phyloP scores from a whole-genome alignment of 1,140 invertebrate genomes.

The Orchesella cincta region DNA sequence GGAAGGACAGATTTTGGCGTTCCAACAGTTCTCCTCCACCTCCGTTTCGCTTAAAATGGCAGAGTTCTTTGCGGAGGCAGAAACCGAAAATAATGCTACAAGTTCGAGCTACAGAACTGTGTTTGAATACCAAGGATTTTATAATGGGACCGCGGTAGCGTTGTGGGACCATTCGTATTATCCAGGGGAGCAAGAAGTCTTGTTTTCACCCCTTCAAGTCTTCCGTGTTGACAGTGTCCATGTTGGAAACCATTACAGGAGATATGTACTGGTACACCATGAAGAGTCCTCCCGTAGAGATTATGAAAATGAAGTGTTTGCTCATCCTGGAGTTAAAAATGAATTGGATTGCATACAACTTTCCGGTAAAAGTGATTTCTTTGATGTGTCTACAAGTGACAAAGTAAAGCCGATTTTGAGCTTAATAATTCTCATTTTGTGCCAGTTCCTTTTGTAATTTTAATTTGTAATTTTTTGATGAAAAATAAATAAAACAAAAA shows the following conservation, averaged over 20 bases:
- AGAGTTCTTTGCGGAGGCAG: not conserved
- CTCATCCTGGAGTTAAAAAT: too few species aligned
- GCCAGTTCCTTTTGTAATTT: too few species aligned
- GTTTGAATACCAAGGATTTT: slow-evolving; percentile 17
- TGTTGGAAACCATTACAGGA: slow-evolving; percentile 6
- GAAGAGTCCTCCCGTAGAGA: not conserved
- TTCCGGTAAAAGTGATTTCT: too few species aligned
- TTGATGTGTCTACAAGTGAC: too few species aligned
- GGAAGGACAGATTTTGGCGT: slow-evolving; percentile 15
- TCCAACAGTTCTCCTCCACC: slow-evolving; percentile 21
- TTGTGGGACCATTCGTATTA: slow-evolving; percentile 22
- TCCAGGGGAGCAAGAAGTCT: not conserved
- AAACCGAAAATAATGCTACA: too few species aligned
- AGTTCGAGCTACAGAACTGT: too few species aligned
- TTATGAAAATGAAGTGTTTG: not conserved
- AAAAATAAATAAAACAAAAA: too few species aligned
- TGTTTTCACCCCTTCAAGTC: slow-evolving; percentile 22
- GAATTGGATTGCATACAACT: too few species aligned
- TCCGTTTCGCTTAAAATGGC: not conserved
- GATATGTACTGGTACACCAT: slow-evolving; percentile 16
- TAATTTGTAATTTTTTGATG: too few species aligned
- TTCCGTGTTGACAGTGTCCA: slow-evolving; percentile 15
- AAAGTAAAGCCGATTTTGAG: too few species aligned
- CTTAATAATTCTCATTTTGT: too few species aligned
- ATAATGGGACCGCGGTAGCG: slow-evolving; percentile 11